Evolutionary conservation across 2,797 vertebrate species (phyloP).

Genomic region (Microctenopoma lineatum): DNA sequence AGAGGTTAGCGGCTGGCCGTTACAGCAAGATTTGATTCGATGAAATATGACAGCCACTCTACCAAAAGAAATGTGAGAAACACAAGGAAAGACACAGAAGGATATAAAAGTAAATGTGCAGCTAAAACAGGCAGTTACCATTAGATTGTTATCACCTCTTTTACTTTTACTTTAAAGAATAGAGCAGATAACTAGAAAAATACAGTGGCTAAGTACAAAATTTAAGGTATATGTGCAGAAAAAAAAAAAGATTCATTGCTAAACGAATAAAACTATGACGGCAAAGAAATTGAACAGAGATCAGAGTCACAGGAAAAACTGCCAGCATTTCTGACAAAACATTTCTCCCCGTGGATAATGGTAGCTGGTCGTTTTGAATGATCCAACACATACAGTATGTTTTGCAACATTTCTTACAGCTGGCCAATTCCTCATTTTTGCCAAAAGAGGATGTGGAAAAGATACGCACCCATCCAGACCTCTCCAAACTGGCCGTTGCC

Average conservation of each 20-base stretch:
- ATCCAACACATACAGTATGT: constrained; percentile 43
- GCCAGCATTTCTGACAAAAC: not conserved
- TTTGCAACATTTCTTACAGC: constrained; percentile 45
- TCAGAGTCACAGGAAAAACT: constrained; percentile 2
- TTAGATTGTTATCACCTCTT: not conserved
- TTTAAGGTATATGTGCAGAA: no score
- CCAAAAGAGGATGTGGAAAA: constrained; percentile 19
- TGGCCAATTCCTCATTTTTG: constrained; percentile 25
- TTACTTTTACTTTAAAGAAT: constrained; percentile 1
- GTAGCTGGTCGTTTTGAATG: constrained; percentile 31
- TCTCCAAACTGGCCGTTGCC: constrained; percentile 99
- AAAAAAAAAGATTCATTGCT: no score
- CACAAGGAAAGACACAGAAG: not conserved
- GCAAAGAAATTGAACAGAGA: not conserved
- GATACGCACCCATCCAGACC: constrained; percentile 99
- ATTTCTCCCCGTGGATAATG: constrained; percentile 23
- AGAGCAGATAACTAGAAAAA: constrained; percentile 1
- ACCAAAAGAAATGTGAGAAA: not conserved
- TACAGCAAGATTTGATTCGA: not conserved
- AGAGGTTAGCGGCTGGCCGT: not conserved
- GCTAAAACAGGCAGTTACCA: not conserved
- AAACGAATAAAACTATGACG: no score
- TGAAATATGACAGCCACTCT: no score
- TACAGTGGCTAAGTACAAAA: not conserved
- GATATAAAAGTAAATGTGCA: not conserved